Base-by-base conservation (phyloP, 2,797 vertebrate species). In the Clarias platycephalus region DNA sequence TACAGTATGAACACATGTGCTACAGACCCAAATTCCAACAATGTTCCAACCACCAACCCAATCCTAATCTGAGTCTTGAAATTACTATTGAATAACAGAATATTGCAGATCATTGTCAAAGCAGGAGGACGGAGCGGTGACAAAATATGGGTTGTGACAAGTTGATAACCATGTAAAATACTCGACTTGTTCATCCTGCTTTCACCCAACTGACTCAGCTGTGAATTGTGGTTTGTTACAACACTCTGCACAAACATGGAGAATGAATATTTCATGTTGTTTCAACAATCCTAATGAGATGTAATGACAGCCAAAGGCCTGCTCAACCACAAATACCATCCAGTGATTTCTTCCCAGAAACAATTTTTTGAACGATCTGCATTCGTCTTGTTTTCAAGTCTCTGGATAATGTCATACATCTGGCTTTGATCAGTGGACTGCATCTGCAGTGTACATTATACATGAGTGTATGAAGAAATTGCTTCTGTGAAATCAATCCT, bases 331-430 rank as follows among this genome's bases (percentile, higher is more conserved):
- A 62, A n/a, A 18, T 63, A 44, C 60, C 77, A 16, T 49, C 60
- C 37, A 64, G 37, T 4, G 4, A 64, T 80, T 26, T 20, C 62
- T 66, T 31, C 37, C n/a, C 37, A 66, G 77, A 66, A 80, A 64
- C 60, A 40, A 20, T 40, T 31, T 16, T 2, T 0, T 80, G 62
- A 66, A 4, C 20, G 16, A 5, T 2, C 1, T 22, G n/a, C 2
- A 66, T 53, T 49, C 5, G 4, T 44, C 12, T 58, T 60, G 16
- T 78, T 78, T n/a, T 13, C 20, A 8, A 22, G 22, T 49, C 22
- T 49, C 77, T 80, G 37, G 60, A 44, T 78, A n/a, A 40, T 20
- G 37, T 26, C 37, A 20, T 66, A n/a, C 40, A 66, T 66, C 77
- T 80, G 62, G 40, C n/a, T 80, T 80, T 66, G 40, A 28, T 49